phyloP scores from a whole-genome alignment of 2,797 vertebrate genomes.

The Distichodus sexfasciatus region DNA sequence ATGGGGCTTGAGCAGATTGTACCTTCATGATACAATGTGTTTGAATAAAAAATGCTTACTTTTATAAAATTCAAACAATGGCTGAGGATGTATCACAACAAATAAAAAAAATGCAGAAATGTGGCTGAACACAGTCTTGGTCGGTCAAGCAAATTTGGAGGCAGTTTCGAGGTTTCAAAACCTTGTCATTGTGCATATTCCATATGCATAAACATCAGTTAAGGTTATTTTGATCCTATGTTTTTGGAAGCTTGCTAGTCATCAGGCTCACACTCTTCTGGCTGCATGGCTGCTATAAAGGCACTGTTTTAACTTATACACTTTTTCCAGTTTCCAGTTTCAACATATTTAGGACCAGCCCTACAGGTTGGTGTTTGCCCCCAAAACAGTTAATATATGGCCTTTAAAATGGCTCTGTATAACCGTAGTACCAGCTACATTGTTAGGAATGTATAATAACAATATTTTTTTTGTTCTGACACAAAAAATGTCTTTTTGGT shows the following conservation, averaged over 20 bases:
- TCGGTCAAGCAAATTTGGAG: conserved; percentile 62
- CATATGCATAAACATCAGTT: conserved; percentile 63
- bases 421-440: conserved; percentile 86
- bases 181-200: conserved; percentile 74
- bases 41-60: conserved; percentile 38
- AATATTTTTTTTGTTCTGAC: conserved; percentile 67
- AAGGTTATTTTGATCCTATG: conserved; percentile 33
- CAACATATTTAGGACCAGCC: conserved; percentile 72
- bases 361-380: conserved; percentile 69
- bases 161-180: conserved; percentile 82
- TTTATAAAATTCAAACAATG: conserved; percentile 27
- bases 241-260: conserved; percentile 42
- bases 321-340: conserved; percentile 68
- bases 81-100: conserved; percentile 26
- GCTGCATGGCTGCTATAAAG: conserved; percentile 73
- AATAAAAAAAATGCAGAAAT: conserved; percentile 39
- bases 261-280: conserved; percentile 60
- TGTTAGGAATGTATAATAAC: conserved; percentile 72
- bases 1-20: conserved; percentile 77
- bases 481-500: conserved; percentile 65
- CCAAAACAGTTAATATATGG: conserved; percentile 71
- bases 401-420: conserved; percentile 53
- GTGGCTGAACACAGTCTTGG: conserved; percentile 43
- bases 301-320: conserved; percentile 77
- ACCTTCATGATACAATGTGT: conserved; percentile 66